Percentiles rank a stretch among this genome's conserved stretches.
These are phyloP conservation scores for Etheostoma cragini DNA, from an alignment of 2,113 vertebrate genomes.

Conservation along the genomic window DNA sequence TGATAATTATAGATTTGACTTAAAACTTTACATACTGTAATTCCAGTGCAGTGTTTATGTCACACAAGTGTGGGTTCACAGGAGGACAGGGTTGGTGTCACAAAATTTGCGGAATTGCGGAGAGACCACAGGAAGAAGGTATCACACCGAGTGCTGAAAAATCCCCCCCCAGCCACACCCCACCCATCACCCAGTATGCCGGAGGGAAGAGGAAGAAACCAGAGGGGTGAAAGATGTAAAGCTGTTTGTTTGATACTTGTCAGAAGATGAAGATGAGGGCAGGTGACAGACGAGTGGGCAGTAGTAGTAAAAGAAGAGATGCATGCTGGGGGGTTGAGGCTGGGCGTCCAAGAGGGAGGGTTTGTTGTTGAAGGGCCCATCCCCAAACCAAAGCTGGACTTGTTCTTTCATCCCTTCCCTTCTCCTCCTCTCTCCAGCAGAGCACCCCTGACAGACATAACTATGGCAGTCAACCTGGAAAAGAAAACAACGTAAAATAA, in stretches of 20 bases:
- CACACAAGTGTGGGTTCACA: slow-evolving; percentile 74
- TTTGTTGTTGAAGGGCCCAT: slow-evolving; percentile 43
- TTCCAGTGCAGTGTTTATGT: slow-evolving; percentile 80
- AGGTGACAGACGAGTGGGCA: slow-evolving; percentile 56
- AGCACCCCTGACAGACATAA: slow-evolving; percentile 67
- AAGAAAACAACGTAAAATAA: not conserved
- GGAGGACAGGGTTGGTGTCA: slow-evolving; percentile 48
- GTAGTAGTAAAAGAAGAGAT: slow-evolving; percentile 64
- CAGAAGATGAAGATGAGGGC: slow-evolving; percentile 14
- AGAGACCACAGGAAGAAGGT: slow-evolving; percentile 46
- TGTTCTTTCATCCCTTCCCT: slow-evolving; percentile 59
- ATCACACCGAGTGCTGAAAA: slow-evolving; percentile 34
- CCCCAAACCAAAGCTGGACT: slow-evolving; percentile 56
- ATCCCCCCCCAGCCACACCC: not conserved
- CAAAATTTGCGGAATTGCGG: slow-evolving; percentile 28
- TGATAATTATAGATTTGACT: slow-evolving; percentile 74
- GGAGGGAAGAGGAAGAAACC: slow-evolving; percentile 45
- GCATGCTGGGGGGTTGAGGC: slow-evolving; percentile 75
- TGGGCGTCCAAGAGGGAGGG: slow-evolving; percentile 58
- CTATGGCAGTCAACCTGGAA: slow-evolving; percentile 63
- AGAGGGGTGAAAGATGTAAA: slow-evolving; percentile 18
- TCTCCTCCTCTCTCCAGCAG: slow-evolving; percentile 58
- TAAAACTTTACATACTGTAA: slow-evolving; percentile 82
- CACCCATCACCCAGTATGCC: slow-evolving; percentile 28
- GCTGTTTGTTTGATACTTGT: slow-evolving; percentile 16